Evolutionary conservation across 2,888 invertebrate genomes (phyloP), one percentile per base, ranked within the genome.

Genomic region (Sarcophaga caerulescens): DNA sequence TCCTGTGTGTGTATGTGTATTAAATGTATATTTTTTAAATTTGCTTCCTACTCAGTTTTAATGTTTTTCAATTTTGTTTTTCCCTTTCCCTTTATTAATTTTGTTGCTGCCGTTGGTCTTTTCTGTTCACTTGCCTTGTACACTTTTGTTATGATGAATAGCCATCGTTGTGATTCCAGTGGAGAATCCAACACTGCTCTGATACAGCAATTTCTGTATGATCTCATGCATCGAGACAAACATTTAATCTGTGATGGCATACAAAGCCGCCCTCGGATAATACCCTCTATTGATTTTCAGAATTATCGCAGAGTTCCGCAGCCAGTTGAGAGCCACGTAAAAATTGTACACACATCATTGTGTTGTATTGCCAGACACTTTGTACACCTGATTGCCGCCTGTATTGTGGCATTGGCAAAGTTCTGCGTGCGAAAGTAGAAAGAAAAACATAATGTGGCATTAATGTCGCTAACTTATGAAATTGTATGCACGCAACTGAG

Each of bases 321-420:
- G 96, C 94, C 2, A 96, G 94, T 81, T 94, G 94, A 0, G 95
- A 95, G 60, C 96, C 96, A 76, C 96, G 95, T 87, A 95, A 94
- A 88, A 95, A 95, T 62, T 95, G 94, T 0, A 92, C 98, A 99
- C 80, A 98, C 95, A 89, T 97, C 97, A 92, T 97, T 96, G 92
- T 99, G 98, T 88, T 97, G 96, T 89, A 99, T 96, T 88, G 96
- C 94, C 6, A 97, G 97, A 81, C 95, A 94, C 90, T 96, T 96
- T 21, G 97, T 98, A 99, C 92, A 98, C 98, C 94, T 99, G 99
- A 94, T 99, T 99, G 81, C 99, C 99, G 78, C 99, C 99, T 1
- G 97, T 96, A 91, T 97, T 96, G 94, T 99, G 99, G 92, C 99
- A 99, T 65, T 97, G 96, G 92, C 98, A 99, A 91, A 99, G 94